These are phyloP conservation scores for Bovichtus diacanthus DNA, from an alignment of 2,797 vertebrate genomes.

Conservation along the genomic window DNA sequence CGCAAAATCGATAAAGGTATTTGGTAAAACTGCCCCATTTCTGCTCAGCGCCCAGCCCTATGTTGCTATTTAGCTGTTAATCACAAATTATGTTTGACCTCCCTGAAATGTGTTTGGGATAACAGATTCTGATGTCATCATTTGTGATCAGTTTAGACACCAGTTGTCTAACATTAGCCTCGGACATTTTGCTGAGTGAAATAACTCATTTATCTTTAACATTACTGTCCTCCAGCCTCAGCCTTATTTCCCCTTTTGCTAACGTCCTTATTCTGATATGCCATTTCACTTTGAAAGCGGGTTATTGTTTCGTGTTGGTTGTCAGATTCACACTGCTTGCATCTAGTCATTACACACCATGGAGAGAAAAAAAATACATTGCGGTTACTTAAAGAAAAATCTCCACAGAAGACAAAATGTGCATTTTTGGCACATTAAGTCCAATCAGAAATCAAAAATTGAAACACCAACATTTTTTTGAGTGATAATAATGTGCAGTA, in stretches of 20 bases:
- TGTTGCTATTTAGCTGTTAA: constrained; percentile 2
- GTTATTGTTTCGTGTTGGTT: constrained; percentile 23
- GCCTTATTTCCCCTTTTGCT: not conserved
- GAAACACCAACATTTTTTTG: not conserved
- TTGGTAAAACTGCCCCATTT: too few relatives aligned
- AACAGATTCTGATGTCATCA: not conserved
- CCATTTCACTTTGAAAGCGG: constrained; percentile 25
- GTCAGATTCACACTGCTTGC: constrained; percentile 8
- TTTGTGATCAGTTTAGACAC: constrained; percentile 8
- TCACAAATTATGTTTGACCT: not conserved
- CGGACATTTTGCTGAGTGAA: constrained; percentile 9
- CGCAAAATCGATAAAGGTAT: too few relatives aligned
- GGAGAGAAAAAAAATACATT: not conserved
- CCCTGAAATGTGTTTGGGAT: not conserved
- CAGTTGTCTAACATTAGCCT: constrained; percentile 17
- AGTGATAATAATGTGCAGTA: not conserved
- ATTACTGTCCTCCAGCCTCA: not conserved
- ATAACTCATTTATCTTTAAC: not conserved
- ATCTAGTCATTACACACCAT: constrained; percentile 14
- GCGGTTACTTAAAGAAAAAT: not conserved
- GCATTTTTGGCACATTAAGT: not conserved
- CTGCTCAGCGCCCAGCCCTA: too few relatives aligned
- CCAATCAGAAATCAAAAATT: not conserved
- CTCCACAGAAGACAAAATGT: not conserved
- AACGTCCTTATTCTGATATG: not conserved